Percentiles rank a stretch among this genome's conserved stretches.
phyloP scores from a whole-genome alignment of 2,888 invertebrate species.

The Danaus chrysippus region DNA sequence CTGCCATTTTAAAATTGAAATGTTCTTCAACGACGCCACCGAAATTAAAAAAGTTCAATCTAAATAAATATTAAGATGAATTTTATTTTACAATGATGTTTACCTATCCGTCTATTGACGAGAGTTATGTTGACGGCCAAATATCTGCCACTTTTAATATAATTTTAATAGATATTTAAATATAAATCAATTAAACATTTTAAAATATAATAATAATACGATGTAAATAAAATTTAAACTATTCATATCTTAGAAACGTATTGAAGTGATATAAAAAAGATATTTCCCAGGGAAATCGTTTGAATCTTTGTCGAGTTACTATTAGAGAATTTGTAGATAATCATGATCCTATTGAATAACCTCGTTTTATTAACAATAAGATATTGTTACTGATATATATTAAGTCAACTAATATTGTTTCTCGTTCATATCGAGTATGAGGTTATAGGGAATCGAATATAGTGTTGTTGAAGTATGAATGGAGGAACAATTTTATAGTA shows the following conservation, averaged over 20 bases:
- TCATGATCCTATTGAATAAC: conserved; percentile 46
- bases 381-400: conserved; percentile 27
- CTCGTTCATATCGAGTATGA: conserved; percentile 7
- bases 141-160: conserved; percentile 18
- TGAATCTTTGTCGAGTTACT: conserved; percentile 72
- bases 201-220: conserved; percentile 29
- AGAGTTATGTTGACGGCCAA: conserved; percentile 19
- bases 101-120: conserved; percentile 34
- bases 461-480: conserved; percentile 18
- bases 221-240: conserved; percentile 66
- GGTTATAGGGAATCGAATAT: too few relatives aligned
- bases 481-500: conserved; percentile 20
- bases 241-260: conserved; percentile 76
- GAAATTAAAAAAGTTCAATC: conserved; percentile 40
- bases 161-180: conserved; percentile 21
- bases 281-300: conserved; percentile 75
- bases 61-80: conserved; percentile 31
- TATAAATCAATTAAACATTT: conserved; percentile 23
- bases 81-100: conserved; percentile 34
- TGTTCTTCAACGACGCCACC: conserved; percentile 49
- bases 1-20: conserved; percentile 67
- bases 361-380: conserved; percentile 32
- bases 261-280: conserved; percentile 67
- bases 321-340: conserved; percentile 59
- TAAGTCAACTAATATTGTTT: conserved; percentile 21